A percentile compares a stretch with the other conserved stretches of the same genome.
Conservation (phyloP, 2,113 vertebrate genomes). For the Spermophilus dauricus region DNA sequence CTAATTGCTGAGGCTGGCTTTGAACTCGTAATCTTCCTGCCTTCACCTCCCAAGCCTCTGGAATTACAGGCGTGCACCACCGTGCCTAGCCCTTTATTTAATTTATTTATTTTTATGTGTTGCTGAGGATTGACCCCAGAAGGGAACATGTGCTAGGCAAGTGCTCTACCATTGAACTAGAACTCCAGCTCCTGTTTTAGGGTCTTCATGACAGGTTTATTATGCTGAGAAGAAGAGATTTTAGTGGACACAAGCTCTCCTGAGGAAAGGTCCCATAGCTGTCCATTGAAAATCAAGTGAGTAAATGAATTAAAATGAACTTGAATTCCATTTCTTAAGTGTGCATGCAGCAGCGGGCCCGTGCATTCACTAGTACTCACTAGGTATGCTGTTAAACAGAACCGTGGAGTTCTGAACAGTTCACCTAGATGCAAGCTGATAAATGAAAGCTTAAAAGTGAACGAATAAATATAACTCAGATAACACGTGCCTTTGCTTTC, state of each 20-base stretch:
- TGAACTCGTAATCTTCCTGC: no score
- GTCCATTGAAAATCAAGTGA: not conserved
- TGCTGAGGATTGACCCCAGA: no score
- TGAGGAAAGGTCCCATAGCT: not conserved
- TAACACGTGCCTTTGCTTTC: conserved; percentile 53
- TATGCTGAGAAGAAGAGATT: conserved; percentile 33
- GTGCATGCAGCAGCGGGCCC: not conserved
- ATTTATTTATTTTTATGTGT: no score
- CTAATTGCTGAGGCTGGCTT: no score
- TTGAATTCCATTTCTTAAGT: not conserved
- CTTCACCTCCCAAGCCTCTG: no score
- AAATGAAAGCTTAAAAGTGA: conserved; percentile 26
- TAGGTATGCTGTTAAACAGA: not conserved
- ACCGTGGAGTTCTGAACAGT: not conserved
- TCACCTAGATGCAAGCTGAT: not conserved
- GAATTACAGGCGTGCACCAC: no score
- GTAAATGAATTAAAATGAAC: not conserved
- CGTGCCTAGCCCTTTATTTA: no score
- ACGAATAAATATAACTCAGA: not conserved
- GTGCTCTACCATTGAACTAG: no score
- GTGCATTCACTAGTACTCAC: not conserved
- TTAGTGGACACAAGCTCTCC: not conserved
- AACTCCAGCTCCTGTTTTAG: not conserved
- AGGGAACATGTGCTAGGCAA: no score
- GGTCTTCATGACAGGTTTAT: conserved; percentile 62